phyloP scores from a whole-genome alignment of 2,888 invertebrate species.

The Petrolisthes cinctipes region DNA sequence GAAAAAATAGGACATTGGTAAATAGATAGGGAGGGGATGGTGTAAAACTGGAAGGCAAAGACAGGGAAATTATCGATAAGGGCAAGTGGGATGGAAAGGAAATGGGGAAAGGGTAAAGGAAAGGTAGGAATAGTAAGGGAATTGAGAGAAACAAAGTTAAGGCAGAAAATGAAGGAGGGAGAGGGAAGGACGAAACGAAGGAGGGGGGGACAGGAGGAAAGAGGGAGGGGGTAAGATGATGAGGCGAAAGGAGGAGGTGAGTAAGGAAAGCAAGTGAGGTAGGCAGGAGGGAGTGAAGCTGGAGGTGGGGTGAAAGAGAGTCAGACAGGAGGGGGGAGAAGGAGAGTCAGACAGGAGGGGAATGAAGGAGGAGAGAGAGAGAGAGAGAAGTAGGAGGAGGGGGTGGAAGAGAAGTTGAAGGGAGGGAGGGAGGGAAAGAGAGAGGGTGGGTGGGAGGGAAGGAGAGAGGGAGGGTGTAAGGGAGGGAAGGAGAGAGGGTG shows the following conservation, averaged over 20 bases:
- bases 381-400: neutral
- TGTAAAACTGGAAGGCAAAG: no score
- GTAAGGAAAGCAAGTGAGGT: no score
- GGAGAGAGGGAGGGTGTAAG: neutral
- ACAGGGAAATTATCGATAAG: no score
- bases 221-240: neutral
- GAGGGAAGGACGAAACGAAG: neutral
- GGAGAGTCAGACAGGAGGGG: neutral
- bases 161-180: no score
- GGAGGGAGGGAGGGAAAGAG: neutral
- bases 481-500: neutral
- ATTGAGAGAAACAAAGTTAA: no score
- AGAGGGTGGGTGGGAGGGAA: neutral
- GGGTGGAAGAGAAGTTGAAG: neutral
- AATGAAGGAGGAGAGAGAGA: neutral
- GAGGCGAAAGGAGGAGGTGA: no score
- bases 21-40: no score
- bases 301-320: neutral
- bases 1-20: no score
- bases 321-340: neutral
- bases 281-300: neutral
- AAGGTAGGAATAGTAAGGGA: no score
- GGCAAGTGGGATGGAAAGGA: no score
- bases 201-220: neutral
- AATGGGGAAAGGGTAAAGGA: no score